Base-by-base conservation (phyloP, 2,113 vertebrate genomes). In the Rhinogobius similis region DNA sequence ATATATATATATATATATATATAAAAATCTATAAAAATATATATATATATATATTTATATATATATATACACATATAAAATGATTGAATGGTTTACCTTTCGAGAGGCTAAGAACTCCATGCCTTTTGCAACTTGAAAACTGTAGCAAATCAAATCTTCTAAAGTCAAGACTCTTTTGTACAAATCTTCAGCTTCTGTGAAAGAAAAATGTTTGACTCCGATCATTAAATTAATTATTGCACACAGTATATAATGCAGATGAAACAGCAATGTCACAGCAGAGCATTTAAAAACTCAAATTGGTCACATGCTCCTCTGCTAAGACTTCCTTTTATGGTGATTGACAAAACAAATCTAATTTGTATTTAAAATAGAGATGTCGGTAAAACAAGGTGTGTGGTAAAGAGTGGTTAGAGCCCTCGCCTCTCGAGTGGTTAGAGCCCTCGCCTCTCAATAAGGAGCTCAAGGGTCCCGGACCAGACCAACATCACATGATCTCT, bases 101-200 rank as follows among this genome's bases (percentile, higher is more conserved):
- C 96, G 93, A 65, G 96, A 98, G 55, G 95, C 95, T 44, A 98
- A 91, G 79, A 98, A 97, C 82, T 98, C 96, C 96, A 97, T 98
- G 86, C 96, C 96, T 89, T 97, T 98, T 66, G 96, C 94, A 61
- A 98, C 95, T 91, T 98, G 96, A 89, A 97, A 98, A 86, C 96
- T 96, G 82, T 98, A 98, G 91, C 95, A 98, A 70, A 98, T 97
- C 80, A 98, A 89, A 79, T 98, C 96, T 78, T 98, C 96, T 92
- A 97, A 72, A 4, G 95, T 96, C 87, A 98, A 84, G 58, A 95
- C 89, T 74, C 91, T 85, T 88, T 98, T 98, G 75, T 96, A 96
- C 75, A 97, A 90, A 82, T 98, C 95, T 78, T 98, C 95, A 39
- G 93, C 84, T 70, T 97, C 96, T 97, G 92, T 67, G 76, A 86